A percentile compares a stretch with the other conserved stretches of the same genome.
phyloP scores from a whole-genome alignment of 1,140 invertebrate genomes.

The Drosophila pseudoananassae region DNA sequence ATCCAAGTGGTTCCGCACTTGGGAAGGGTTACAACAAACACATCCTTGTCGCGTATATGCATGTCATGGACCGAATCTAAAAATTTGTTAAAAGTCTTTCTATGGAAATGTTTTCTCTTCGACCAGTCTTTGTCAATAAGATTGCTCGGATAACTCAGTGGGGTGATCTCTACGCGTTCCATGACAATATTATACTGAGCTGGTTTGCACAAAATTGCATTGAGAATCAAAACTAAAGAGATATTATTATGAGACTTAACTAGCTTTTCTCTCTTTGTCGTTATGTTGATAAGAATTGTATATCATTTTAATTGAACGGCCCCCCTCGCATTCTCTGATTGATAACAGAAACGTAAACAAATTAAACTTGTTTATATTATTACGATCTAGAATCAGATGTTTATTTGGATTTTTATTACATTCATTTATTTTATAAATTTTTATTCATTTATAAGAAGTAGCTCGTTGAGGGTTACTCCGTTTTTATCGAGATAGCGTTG shows the following conservation, averaged over 20 bases:
- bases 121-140: constrained; percentile 59
- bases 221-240: too few species aligned
- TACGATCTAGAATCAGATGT: too few species aligned
- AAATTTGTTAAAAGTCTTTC: constrained; percentile 15
- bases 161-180: constrained; percentile 41
- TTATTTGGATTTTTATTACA: too few species aligned
- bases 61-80: constrained; percentile 85
- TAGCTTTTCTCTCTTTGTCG: not conserved
- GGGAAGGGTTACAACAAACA: constrained; percentile 85
- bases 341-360: too few species aligned
- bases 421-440: not conserved
- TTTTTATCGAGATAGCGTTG: constrained; percentile 10
- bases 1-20: constrained; percentile 87
- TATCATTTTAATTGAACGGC: too few species aligned
- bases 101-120: constrained; percentile 12
- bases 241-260: not conserved
- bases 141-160: constrained; percentile 50
- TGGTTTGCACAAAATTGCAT: not conserved
- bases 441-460: constrained; percentile 36
- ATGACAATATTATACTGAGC: constrained; percentile 27
- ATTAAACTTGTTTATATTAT: too few species aligned
- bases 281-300: not conserved
- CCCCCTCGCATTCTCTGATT: too few species aligned
- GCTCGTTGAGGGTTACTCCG: constrained; percentile 42
- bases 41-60: constrained; percentile 84